Conservation (phyloP, 2,113 vertebrate genomes). For the Strix uralensis region DNA sequence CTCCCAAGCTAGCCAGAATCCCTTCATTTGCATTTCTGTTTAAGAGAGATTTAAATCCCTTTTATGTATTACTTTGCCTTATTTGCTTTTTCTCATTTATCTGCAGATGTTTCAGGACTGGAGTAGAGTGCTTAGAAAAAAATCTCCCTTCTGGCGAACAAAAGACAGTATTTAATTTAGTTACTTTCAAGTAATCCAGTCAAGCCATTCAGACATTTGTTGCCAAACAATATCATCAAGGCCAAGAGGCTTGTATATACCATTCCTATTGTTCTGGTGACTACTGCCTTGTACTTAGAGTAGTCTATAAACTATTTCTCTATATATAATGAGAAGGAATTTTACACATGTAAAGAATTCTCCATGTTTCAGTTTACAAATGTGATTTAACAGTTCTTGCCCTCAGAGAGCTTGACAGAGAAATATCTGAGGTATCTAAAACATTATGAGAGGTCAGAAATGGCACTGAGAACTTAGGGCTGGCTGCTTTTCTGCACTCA, state of each 20-base stretch:
- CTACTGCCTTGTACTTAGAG: not conserved
- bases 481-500: not conserved
- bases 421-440: constrained; percentile 34
- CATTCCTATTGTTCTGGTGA: constrained; percentile 19
- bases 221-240: constrained; percentile 34
- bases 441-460: not conserved
- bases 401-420: not conserved
- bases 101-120: not conserved
- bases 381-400: not conserved
- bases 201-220: not conserved
- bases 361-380: not conserved
- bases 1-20: not conserved
- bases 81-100: constrained; percentile 5
- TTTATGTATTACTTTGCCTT: not conserved
- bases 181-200: constrained; percentile 14
- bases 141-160: not conserved
- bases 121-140: not conserved
- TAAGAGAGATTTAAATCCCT: not conserved
- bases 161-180: constrained; percentile 15
- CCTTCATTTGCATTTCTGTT: not conserved
- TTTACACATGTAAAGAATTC: constrained; percentile 29
- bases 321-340: constrained; percentile 9
- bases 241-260: constrained; percentile 15
- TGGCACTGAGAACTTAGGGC: not conserved
- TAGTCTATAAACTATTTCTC: not conserved